Evolutionary conservation across 1,140 invertebrate genomes (phyloP), one percentile per base, ranked within the genome.

Genomic region (Periplaneta americana): DNA sequence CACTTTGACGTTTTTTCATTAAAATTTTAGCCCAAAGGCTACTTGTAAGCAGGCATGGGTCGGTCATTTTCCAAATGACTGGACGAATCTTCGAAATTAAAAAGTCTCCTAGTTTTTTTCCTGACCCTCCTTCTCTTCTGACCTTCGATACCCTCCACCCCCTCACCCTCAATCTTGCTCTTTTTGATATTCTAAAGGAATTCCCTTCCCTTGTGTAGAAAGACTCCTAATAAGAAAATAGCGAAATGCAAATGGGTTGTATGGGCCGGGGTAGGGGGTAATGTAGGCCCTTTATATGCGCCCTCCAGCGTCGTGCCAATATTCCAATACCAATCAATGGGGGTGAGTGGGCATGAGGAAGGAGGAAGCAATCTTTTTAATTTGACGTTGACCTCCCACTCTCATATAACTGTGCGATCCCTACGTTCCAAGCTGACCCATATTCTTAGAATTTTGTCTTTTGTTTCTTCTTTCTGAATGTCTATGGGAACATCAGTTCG

Each of bases 1-100:
- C 22, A 66, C 48, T 66, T 66, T 66, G 48, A 28, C 34, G n/a
- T 78, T 78, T 78, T 78, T 78, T 78, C 76, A 78, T 78, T 78
- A 78, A 39, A 78, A 17, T 8, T 66, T 31, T 35, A 32, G 28
- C 34, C 76, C 35, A 78, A 78, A 78, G 76, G 76, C 76, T 37
- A 78, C 76, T 37, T 78, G 28, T 36, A 34, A 36, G 76, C 36
- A 66, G 48, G n/a, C 11, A 66, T 66, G n/a, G 76, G 76, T 36
- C 76, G 37, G 76, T 78, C 35, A 78, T 78, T 78, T 78, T 78
- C 76, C 76, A 78, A 78, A 78, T 78, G 76, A 78, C 76, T 78
- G 34, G 35, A 22, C 76, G 76, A 78, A 78, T 78, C 76, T 78
- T 78, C 36, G 34, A 78, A 78, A 78, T 78, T 78, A 78, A 78